Base-by-base conservation (phyloP, 2,888 invertebrate genomes). In the Resseliella maxima region DNA sequence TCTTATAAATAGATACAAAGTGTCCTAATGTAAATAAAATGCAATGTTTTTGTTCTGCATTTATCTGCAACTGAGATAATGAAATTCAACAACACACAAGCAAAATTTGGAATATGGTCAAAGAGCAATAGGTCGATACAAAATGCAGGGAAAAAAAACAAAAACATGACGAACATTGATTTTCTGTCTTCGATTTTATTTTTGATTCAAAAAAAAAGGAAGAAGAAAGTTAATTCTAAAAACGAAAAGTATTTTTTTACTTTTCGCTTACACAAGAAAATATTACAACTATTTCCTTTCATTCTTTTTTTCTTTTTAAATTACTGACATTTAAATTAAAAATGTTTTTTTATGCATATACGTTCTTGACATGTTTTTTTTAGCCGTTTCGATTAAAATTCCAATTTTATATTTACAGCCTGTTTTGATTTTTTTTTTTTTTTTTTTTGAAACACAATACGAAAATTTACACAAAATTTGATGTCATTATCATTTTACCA, bases 371-470 rank as follows among this genome's bases (percentile, higher is more conserved):
- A 38, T 81, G 3, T 81, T 81, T 6, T 24, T 38, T 83, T 83
- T 12, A 38, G 6, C 21, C 18, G 5, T 83, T 83, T 54, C 54
- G 5, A 36, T 38, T 38, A 12, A 83, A 36, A 38, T n/a, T 38
- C 83, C 83, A 83, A 83, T 83, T 83, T 10, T 38, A 8, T 83
- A 83, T 83, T 83, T 83, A 83, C 83, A 83, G 83, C 41, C 83
- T 83, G 38, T 83, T 83, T 83, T 83, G 83, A 83, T 83, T 83
- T 38, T 24, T 10, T 64, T 64, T 10, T 36, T 8, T 3, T 24
- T 50, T 50, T 50, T 50, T 18, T 72, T 72, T 72, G 15, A 31
- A 35, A 72, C 72, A 72, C 72, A 72, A 31, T 72, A 72, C 72
- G 72, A 38, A 83, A 83, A 83, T 83, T 38, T 83, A 83, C 83